phyloP scores from a whole-genome alignment of 2,797 vertebrate genomes.

The Enteromius argenteus region DNA sequence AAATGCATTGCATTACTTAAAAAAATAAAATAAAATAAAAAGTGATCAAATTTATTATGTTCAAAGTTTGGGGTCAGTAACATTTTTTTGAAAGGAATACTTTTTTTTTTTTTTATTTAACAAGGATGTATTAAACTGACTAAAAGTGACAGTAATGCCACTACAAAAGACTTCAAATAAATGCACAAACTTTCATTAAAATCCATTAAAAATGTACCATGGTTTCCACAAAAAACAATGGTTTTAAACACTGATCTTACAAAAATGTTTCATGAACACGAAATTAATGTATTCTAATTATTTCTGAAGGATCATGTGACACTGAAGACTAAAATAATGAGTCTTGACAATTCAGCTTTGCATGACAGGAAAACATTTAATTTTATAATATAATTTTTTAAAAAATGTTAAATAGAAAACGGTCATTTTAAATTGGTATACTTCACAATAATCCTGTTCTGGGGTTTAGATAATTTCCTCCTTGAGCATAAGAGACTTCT shows the following conservation, averaged over 20 bases:
- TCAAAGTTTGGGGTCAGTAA: background rate
- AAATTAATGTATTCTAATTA: background rate
- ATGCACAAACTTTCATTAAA: background rate
- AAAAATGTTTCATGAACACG: background rate
- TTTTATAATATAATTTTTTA: no score
- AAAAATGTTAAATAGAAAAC: background rate
- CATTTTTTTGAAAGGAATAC: background rate
- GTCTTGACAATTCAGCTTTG: background rate
- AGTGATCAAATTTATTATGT: background rate
- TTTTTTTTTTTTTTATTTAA: background rate
- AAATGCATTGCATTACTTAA: background rate
- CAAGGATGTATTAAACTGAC: background rate
- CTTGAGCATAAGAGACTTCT: background rate
- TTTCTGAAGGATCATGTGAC: background rate
- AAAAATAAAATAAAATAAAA: background rate
- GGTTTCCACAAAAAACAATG: background rate
- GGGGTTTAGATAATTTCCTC: background rate
- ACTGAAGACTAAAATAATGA: background rate
- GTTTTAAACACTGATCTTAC: background rate
- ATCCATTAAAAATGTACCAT: background rate
- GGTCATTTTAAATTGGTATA: background rate
- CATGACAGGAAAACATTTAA: background rate
- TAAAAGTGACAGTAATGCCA: background rate
- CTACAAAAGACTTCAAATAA: background rate
- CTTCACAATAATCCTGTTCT: background rate